These are phyloP conservation scores for Drosophila maculinotata DNA, from an alignment of 2,888 invertebrate species.

Conservation along the genomic window DNA sequence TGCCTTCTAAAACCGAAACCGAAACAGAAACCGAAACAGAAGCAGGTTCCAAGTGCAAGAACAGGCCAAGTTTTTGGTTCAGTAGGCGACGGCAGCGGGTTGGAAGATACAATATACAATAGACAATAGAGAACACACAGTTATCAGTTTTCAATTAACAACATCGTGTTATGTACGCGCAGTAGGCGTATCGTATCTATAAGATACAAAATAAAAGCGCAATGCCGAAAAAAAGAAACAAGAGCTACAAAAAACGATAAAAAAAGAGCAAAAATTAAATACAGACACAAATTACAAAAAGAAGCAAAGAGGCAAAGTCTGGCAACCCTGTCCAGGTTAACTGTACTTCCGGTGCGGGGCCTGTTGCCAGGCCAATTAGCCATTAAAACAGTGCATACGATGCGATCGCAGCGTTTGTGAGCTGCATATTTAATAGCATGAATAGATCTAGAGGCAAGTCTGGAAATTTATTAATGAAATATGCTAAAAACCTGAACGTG, in stretches of 20 bases:
- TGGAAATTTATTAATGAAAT: constrained; percentile 59
- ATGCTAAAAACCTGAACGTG: constrained; percentile 27
- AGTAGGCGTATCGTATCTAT: constrained; percentile 61
- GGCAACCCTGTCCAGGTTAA: constrained; percentile 17
- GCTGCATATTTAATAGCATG: constrained; percentile 40
- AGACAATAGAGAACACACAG: constrained; percentile 26
- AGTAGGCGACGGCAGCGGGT: accelerated
- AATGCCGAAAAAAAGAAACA: constrained; percentile 44
- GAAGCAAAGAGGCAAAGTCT: constrained; percentile 6
- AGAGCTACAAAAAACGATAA: constrained; percentile 21
- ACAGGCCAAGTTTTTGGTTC: constrained; percentile 10
- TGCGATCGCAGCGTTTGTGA: constrained; percentile 28
- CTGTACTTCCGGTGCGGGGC: constrained; percentile 65
- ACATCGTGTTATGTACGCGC: constrained; percentile 72
- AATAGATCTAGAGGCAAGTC: constrained; percentile 35
- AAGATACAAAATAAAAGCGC: constrained; percentile 59
- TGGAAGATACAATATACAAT: background rate
- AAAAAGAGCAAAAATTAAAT: constrained; percentile 15
- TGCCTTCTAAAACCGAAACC: constrained; percentile 12
- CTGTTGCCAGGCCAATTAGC: constrained; percentile 54
- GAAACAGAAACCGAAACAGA: constrained; percentile 39
- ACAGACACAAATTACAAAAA: constrained; percentile 1
- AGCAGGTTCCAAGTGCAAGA: constrained; percentile 55
- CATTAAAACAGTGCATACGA: constrained; percentile 66
- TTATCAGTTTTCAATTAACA: constrained; percentile 82